phyloP scores from a whole-genome alignment of 2,797 vertebrate genomes.

The Acridotheres tristis region DNA sequence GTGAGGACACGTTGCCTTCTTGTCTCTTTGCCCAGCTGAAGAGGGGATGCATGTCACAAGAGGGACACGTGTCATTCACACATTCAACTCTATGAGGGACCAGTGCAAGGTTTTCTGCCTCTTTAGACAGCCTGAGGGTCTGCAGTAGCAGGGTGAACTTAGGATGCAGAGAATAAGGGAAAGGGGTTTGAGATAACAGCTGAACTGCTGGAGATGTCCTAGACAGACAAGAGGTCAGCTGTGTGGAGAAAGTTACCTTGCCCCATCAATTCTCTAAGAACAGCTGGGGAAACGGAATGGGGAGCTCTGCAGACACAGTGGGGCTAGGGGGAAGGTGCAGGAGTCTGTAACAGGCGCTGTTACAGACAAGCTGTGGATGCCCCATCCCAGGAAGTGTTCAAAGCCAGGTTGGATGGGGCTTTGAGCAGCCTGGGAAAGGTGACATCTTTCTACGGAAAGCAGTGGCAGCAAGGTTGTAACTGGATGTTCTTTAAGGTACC shows the following conservation, averaged over 20 bases:
- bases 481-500: neutral
- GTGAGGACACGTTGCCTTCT: neutral
- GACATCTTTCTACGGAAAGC: neutral
- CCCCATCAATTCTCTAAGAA: neutral
- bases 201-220: neutral
- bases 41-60: neutral
- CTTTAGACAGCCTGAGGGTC: neutral
- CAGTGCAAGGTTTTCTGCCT: neutral
- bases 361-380: neutral
- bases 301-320: neutral
- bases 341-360: neutral
- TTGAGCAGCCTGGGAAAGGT: neutral
- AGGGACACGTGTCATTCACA: neutral
- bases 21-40: neutral
- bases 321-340: neutral
- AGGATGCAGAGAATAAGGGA: neutral
- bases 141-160: neutral
- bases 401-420: neutral
- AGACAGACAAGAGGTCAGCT: neutral
- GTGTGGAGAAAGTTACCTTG: neutral
- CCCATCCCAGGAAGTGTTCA: neutral
- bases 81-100: neutral
- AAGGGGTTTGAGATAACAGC: neutral
- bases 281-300: neutral
- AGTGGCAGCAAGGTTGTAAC: fast-evolving